Evolutionary conservation across 2,113 vertebrate genomes (phyloP), one percentile per base, ranked within the genome.

Genomic region (Cheilinus undulatus): DNA sequence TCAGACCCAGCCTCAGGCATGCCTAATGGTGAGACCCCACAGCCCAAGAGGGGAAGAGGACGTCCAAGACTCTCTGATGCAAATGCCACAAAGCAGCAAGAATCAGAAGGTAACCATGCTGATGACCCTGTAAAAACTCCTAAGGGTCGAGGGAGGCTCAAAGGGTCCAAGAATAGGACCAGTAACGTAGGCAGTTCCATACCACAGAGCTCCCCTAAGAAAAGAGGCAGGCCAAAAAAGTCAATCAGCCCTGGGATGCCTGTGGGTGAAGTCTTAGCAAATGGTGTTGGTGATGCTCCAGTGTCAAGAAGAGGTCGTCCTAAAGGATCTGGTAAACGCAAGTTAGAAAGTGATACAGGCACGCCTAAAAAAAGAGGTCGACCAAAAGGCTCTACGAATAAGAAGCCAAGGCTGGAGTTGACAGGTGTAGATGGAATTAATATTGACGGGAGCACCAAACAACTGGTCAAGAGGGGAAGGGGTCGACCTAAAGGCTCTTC

Each of bases 401-500:
- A 86, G 49, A 84, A 54, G 48, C 36, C 45, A 10, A 52, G 30
- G 67, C 30, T 71, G 11, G 28, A 61, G 28, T 19, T 7, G n/a
- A 2, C 60, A 48, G 19, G 17, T 15, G 4, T 52, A 45, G 28
- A 75, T 63, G 15, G 81, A 78, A n/a, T n/a, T n/a, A n/a, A n/a
- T n/a, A 20, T 43, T 12, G 32, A 32, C 22, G 32, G 46, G 17
- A 69, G 23, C 0, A 11, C 2, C 10, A 11, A 28, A 2, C 67
- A 40, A 59, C 20, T 46, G 2, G 17, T 3, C 1, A 88, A 82
- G 38, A 90, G 77, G 48, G 81, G 82, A n/a, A 50, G 81, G 51
- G 91, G 91, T 20, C 78, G 89, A 13, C 89, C 91, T 0, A 90
- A 83, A 77, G 89, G 90, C 2, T 90, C 90, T 43, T 28, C 60